Evolutionary conservation across 2,113 vertebrate genomes (phyloP).

Genomic region (Buteo buteo): DNA sequence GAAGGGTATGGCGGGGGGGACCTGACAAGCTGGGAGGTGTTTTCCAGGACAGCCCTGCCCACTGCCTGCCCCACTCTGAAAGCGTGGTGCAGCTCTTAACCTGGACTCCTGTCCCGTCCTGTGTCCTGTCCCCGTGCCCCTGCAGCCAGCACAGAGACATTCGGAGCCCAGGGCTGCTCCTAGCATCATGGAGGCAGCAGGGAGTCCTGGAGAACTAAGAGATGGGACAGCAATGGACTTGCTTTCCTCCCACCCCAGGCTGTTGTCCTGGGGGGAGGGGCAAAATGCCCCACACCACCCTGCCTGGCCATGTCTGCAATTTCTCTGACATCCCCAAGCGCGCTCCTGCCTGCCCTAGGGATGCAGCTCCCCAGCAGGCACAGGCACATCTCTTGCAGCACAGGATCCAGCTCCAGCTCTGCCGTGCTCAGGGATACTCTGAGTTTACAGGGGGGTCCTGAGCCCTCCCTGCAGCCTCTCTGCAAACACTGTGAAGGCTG

Average conservation of each 20-base stretch:
- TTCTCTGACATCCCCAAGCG: neutral
- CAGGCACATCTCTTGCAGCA: neutral
- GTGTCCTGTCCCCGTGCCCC: neutral
- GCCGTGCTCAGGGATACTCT: neutral
- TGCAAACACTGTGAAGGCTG: accelerated
- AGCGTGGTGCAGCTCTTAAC: neutral
- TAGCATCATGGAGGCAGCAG: neutral
- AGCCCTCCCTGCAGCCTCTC: neutral
- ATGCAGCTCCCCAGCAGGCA: neutral
- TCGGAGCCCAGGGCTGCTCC: neutral
- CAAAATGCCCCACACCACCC: neutral
- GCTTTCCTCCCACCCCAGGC: neutral
- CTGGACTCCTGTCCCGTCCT: neutral
- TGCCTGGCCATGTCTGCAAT: accelerated
- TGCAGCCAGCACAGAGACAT: neutral
- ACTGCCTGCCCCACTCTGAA: neutral
- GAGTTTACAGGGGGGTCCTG: neutral
- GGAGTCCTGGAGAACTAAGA: neutral
- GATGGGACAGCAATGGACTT: neutral
- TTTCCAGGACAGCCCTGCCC: neutral
- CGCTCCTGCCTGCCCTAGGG: neutral
- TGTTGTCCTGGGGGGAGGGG: neutral
- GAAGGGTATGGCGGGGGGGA: neutral
- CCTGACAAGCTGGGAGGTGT: neutral
- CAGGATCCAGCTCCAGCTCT: neutral